These are phyloP conservation scores for Trachymyrmex cornetzi DNA, from an alignment of 1,140 invertebrate species.

Conservation along the genomic window DNA sequence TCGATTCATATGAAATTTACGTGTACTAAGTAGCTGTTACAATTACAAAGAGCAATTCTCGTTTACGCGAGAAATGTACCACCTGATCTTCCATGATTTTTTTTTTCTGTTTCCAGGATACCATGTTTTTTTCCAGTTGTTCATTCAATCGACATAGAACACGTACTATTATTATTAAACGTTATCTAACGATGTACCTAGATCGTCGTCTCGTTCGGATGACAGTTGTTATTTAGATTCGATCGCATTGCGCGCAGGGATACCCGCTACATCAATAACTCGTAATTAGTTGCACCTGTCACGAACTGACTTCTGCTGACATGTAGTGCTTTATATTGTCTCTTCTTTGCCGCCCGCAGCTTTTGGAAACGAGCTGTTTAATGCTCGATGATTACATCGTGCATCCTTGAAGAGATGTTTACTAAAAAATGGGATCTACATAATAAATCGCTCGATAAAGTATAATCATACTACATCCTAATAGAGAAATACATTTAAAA, in stretches of 20 bases:
- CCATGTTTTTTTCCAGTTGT: slow-evolving; percentile 33
- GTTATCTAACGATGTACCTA: slow-evolving; percentile 55
- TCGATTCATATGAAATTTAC: slow-evolving; percentile 77
- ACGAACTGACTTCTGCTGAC: background rate
- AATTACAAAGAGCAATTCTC: slow-evolving; percentile 70
- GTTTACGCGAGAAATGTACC: slow-evolving; percentile 50
- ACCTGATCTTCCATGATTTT: slow-evolving; percentile 9
- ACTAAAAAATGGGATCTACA: background rate
- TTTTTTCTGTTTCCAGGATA: slow-evolving; percentile 31
- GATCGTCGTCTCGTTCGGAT: slow-evolving; percentile 52
- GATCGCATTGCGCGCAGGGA: slow-evolving; percentile 72
- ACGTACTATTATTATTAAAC: slow-evolving; percentile 65
- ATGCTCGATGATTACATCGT: background rate
- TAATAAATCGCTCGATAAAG: slow-evolving; percentile 2
- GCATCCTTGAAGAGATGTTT: background rate
- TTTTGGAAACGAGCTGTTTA: background rate
- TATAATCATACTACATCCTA: background rate
- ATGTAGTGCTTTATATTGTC: background rate
- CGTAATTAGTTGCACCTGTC: slow-evolving; percentile 32
- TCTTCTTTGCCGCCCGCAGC: slow-evolving; percentile 26
- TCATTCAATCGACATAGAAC: slow-evolving; percentile 57
- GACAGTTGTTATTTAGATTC: slow-evolving; percentile 66
- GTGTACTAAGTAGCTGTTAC: slow-evolving; percentile 74
- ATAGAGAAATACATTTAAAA: slow-evolving; percentile 31
- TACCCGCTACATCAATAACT: slow-evolving; percentile 46